Evolutionary conservation across 2,797 vertebrate species (phyloP), one percentile per base, ranked within the genome.

Genomic region (Schizothorax lantsangensis): DNA sequence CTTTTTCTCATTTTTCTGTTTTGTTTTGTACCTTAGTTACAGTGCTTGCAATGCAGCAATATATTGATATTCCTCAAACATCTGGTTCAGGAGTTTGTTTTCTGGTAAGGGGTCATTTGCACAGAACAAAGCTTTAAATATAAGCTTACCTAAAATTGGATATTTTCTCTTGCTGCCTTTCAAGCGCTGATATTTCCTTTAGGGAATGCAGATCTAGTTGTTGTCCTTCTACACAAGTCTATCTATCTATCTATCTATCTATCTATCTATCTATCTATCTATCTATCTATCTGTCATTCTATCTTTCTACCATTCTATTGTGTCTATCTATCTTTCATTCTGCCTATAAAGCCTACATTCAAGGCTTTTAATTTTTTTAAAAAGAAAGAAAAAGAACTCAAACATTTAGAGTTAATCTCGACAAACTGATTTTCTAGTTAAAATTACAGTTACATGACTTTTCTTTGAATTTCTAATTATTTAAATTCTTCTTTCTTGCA

Each of bases 1-100:
- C 30, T 45, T 79, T 75, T 59, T 54, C 79, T 77, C 2, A 3
- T 45, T 80, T 30, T 85, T 62, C 57, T 47, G 17, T 81, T 87
- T 84, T 52, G 21, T 78, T 78, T 40, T 69, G 23, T 78, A 40
- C 23, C 12, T 49, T 47, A 66, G 40, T 81, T 81, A 66, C 47
- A 36, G 33, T 47, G 10, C 5, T 45, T 45, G 79, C 17, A 66
- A 66, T 2, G 38, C 52, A 81, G 45, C 23, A 14, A n/a, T 81
- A 33, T 69, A 69, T 81, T 69, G 7, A 69, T 81, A 81, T 77
- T 54, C 47, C 26, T 54, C 47, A 36, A 77, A 45, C 36, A 30
- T 59, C 52, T 78, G 75, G 52, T 73, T 83, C 40, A 33, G 3
- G 6, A 21, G 54, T 59, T 74, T 62, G 33, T 82, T 82, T n/a